Percentiles rank a stretch among this genome's conserved stretches.
phyloP scores from a whole-genome alignment of 2,113 vertebrate species.

The Globicephala melas region DNA sequence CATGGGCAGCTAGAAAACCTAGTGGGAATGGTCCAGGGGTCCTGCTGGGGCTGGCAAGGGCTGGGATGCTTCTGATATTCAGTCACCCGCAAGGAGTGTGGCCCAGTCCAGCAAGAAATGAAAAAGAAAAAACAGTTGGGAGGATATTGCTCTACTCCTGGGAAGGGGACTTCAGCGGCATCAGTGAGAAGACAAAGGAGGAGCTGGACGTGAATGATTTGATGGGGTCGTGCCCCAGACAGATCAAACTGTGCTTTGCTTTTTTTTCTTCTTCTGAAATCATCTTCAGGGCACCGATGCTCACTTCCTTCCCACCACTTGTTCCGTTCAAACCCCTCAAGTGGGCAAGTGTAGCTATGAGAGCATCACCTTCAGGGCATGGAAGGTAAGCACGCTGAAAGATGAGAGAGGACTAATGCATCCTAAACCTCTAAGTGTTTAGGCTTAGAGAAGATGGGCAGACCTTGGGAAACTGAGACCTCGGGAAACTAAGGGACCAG shows the following conservation, averaged over 20 bases:
- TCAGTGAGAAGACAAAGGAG: background rate
- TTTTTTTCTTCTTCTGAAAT: background rate
- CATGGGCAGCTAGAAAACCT: background rate
- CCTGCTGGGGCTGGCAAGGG: background rate
- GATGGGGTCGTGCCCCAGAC: background rate
- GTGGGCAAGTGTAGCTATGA: background rate
- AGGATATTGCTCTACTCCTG: background rate
- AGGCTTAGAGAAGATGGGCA: background rate
- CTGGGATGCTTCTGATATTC: background rate
- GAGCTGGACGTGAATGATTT: accelerated
- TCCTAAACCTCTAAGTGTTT: background rate
- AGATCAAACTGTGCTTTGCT: no score
- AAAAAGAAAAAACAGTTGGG: background rate
- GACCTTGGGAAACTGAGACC: background rate
- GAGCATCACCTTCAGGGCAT: background rate
- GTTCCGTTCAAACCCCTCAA: background rate
- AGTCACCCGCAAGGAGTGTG: background rate
- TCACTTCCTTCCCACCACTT: background rate
- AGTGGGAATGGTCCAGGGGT: background rate
- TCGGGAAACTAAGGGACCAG: background rate
- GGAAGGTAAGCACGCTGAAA: background rate
- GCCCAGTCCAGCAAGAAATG: background rate
- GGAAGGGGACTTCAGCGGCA: background rate
- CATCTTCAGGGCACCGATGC: background rate
- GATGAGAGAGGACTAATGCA: background rate